These are phyloP conservation scores for Anableps anableps DNA, from an alignment of 2,797 vertebrate species.

Conservation along the genomic window DNA sequence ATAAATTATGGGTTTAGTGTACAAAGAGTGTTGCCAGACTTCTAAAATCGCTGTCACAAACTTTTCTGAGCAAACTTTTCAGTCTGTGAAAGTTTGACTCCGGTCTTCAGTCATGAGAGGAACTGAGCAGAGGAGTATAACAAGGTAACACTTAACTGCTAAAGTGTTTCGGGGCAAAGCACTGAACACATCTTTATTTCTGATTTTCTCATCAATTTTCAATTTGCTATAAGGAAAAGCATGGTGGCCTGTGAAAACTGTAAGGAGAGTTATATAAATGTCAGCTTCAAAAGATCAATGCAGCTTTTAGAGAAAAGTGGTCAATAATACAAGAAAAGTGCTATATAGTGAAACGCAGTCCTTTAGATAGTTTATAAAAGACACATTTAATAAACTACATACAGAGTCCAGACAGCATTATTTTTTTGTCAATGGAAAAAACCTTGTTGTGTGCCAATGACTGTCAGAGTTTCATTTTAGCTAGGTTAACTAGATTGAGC, in stretches of 20 bases:
- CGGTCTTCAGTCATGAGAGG: neutral
- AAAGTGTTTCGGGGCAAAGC: neutral
- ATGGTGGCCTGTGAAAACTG: neutral
- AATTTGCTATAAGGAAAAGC: neutral
- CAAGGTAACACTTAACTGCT: neutral
- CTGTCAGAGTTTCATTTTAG: neutral
- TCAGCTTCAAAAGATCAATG: neutral
- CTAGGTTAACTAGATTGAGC: neutral
- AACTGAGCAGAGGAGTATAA: neutral
- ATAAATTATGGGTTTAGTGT: neutral
- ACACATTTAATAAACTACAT: neutral
- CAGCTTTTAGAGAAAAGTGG: neutral
- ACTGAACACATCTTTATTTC: neutral
- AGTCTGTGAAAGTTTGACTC: neutral
- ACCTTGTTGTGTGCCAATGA: too few species aligned
- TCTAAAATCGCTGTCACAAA: neutral
- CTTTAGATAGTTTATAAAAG: neutral
- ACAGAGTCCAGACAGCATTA: neutral
- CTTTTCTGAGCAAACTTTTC: neutral
- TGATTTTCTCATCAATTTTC: neutral
- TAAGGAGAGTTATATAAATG: neutral
- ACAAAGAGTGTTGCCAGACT: neutral
- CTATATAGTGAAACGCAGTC: neutral
- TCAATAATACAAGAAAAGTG: neutral
- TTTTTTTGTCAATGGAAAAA: neutral